Base-by-base conservation (phyloP, 1,140 invertebrate species). In the Calosoma granatense region DNA sequence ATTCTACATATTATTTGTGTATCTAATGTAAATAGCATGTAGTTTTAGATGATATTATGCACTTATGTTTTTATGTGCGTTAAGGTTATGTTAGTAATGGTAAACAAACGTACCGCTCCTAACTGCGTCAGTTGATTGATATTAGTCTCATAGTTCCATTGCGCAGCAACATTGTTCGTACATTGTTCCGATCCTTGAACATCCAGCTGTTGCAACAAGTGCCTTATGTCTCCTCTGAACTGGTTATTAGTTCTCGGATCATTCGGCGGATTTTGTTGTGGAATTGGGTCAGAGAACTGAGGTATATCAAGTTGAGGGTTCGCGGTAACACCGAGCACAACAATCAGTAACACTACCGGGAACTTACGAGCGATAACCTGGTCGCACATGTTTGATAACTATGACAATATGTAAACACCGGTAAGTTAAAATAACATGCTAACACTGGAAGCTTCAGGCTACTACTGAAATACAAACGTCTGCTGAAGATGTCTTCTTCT, bases 71-170 rank as follows among this genome's bases (percentile, higher is more conserved):
- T n/a, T n/a, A n/a, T n/a, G n/a, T n/a, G n/a, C n/a, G n/a, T n/a
- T n/a, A n/a, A n/a, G n/a, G n/a, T n/a, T n/a, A n/a, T n/a, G n/a
- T n/a, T n/a, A n/a, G n/a, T n/a, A 36, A 36, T 36, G 6, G 6
- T 26, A 22, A 30, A 51, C 19, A 47, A 56, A 83, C 86, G 87
- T 71, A 92, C 90, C 70, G 89, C 89, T 70, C 84, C 81, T 58
- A 86, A 72, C 72, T 91, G 88, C 0, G 86, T 90, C 54, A 76
- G 80, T 69, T 88, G 85, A 67, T 89, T 91, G 2, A 92, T 86
- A 68, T 92, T 85, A 0, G 89, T 92, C 72, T 92, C 88, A 69
- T 89, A 92, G 66, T 85, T 83, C 90, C 90, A 92, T 63, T 91
- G 88, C 0, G 88, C 85, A 0, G 81, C 83, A 22, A 92, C 88